Base-by-base conservation (phyloP, 2,797 vertebrate species). In the Triplophysa bombifrons region DNA sequence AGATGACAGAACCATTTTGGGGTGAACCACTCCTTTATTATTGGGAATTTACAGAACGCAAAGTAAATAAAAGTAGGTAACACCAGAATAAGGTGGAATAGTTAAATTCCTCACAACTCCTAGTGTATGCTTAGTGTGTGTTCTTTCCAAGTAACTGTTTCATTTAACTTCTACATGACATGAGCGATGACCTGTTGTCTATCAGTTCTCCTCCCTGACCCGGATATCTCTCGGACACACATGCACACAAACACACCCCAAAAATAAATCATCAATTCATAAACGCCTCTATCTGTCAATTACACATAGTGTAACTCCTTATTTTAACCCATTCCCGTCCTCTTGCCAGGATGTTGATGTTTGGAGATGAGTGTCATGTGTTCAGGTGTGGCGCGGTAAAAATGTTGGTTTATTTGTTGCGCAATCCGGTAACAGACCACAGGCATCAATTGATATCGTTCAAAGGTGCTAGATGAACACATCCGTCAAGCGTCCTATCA, bases 281-380 rank as follows among this genome's bases (percentile, higher is more conserved):
- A 67, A 77, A 76, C 46, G 25, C 74, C 50, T 48, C 44, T 66
- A 25, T 65, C 20, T 73, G 30, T 10, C 44, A 44, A 41, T 44
- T 13, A 56, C 65, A 55, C 55, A 67, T 66, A 56, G 8, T 46
- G 11, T 46, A 46, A 70, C 48, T 70, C 65, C 22, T 65, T 58
- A 34, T 34, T 72, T 76, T 73, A 81, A 41, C 8, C 9, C 38
- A 41, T 41, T 72, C 51, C 64, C 67, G 74, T 30, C 41, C 51
- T 46, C 4, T 34, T 76, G 68, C 80, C 74, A 76, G 68, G n/a
- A 27, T 65, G 19, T 64, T 50, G 61, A 50, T 16, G 11, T 22
- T 50, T 64, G 68, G 55, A 76, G 56, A 53, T 44, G 65, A 22
- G 61, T 41, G 46, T 72, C 64, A 58, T 20, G 16, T n/a, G 46